These are phyloP conservation scores for Garrulus glandarius DNA, from an alignment of 2,797 vertebrate genomes.

Conservation along the genomic window DNA sequence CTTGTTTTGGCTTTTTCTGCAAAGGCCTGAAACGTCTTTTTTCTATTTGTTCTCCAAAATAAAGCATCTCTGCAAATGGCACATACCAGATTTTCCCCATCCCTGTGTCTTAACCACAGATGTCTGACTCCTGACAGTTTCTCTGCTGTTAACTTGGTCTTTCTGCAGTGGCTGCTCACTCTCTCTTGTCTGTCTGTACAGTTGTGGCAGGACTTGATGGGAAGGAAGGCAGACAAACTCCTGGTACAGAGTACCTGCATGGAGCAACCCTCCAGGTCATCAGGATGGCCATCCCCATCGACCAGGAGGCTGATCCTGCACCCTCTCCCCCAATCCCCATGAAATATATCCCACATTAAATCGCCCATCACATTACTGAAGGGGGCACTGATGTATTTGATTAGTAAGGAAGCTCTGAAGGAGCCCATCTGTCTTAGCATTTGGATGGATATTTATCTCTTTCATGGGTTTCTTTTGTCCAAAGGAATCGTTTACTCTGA, in stretches of 20 bases:
- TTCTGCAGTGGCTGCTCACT: neutral
- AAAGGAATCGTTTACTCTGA: constrained; percentile 21
- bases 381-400: constrained; percentile 50
- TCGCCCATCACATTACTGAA: neutral
- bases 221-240: neutral
- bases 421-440: constrained; percentile 20
- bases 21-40: constrained; percentile 1
- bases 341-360: neutral
- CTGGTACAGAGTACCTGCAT: neutral
- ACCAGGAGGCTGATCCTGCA: neutral
- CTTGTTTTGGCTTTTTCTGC: constrained; percentile 38
- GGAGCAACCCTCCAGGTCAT: neutral
- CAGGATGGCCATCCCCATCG: neutral
- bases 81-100: neutral
- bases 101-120: constrained; percentile 34
- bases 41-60: constrained; percentile 32
- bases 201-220: neutral
- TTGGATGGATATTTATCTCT: constrained; percentile 42
- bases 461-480: constrained; percentile 54
- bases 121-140: neutral
- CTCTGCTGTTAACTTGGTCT: neutral
- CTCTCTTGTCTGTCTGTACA: neutral
- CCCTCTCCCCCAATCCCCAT: neutral
- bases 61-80: neutral
- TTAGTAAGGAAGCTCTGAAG: constrained; percentile 31